Base-by-base conservation (phyloP, 2,888 invertebrate species). In the Crioceris asparagi region DNA sequence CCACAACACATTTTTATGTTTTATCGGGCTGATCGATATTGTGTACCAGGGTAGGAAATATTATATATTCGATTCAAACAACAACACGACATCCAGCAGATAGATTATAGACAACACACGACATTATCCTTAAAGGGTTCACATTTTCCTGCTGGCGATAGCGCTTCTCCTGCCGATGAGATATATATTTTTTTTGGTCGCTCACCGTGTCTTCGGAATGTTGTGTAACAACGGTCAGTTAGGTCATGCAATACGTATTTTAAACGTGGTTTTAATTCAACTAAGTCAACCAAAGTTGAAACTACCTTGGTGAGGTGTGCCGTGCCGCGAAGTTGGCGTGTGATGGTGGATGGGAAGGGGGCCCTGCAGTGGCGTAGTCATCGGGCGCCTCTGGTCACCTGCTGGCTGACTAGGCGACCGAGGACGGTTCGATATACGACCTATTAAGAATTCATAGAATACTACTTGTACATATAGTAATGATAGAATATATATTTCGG, bases 301-400 rank as follows among this genome's bases (percentile, higher is more conserved):
- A 45, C 52, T 50, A 54, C 54, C 54, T 54, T 52, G 49, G 41
- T 44, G 50, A 54, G 54, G 54, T 54, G 54, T 54, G 54, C 49
- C 53, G 46, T 43, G 29, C 3, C 41, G n/a, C n/a, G n/a, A n/a
- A 35, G 38, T 40, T 41, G 39, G 47, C 45, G 43, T 43, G 44
- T 36, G 26, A 27, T 29, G 35, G 39, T 36, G 39, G 3, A n/a
- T 10, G 19, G 48, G 49, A 46, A 52, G 49, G 52, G 52, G 51
- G 45, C 46, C 42, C 25, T 3, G 19, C 43, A 44, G 38, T 38
- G 43, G 43, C 43, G 46, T 36, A 32, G 18, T 7, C 21, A 36
- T 32, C 23, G 30, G 12, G 4, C 18, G 26, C 21, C 3, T n/a
- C n/a, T n/a, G n/a, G n/a, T n/a, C n/a, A n/a, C n/a, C n/a, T n/a